Evolutionary conservation across 2,113 vertebrate genomes (phyloP), one percentile per base, ranked within the genome.

Genomic region (Atractosteus spatula): DNA sequence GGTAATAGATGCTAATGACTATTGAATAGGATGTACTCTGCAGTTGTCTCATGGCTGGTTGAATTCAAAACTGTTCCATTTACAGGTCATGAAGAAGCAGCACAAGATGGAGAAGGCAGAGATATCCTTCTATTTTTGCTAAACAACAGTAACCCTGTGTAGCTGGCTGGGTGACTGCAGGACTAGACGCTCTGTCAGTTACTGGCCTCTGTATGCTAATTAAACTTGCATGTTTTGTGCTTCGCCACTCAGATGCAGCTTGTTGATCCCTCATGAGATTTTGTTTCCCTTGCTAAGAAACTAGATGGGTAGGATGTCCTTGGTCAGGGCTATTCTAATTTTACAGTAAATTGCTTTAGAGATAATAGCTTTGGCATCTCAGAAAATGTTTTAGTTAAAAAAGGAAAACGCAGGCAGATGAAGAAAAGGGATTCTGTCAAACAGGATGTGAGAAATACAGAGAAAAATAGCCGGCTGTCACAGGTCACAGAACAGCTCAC

Each of bases 401-500:
- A 51, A 59, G 12, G 13, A 59, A 59, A n/a, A 59, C 3, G 7
- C 13, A 59, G 56, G 13, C 12, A 13, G 8, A n/a, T n/a, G 14
- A 59, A 5, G 41, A 43, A 59, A 62, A 29, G 62, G 43, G 12
- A 62, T 62, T 44, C 14, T 63, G 70, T 62, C 44, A 43, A 51
- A 51, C 42, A 62, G 59, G 43, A 71, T 71, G 70, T 62, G 44
- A 62, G 62, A 71, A 62, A 61, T 45, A 12, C 17, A 11, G 17
- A 51, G 70, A 63, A 8, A 62, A 63, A 62, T 4, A 11, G 43
- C 44, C 59, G 63, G 3, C 70, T 71, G 59, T 61, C 57, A 70
- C 68, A 57, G 68, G 56, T 70, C 68, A 61, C 14, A 61, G 55
- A 54, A 70, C 68, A 70, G n/a, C 7, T 3, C 42, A 70, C 41